A percentile compares a stretch with the other conserved stretches of the same genome.
Conservation (phyloP, 2,797 vertebrate species). For the Hirundo rustica region DNA sequence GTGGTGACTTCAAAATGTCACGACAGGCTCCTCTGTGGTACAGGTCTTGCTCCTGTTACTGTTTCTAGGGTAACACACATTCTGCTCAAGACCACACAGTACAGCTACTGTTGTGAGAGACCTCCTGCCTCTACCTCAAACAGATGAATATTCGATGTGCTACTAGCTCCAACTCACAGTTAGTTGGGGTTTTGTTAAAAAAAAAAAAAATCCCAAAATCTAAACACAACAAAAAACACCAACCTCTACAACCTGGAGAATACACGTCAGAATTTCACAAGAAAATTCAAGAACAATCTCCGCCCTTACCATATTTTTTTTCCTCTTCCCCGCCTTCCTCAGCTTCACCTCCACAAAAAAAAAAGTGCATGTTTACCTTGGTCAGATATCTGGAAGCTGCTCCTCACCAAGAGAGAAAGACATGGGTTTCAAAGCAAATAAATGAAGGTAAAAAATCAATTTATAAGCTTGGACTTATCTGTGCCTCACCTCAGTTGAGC, state of each 20-base stretch:
- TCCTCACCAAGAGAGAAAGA: neutral
- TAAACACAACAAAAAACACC: neutral
- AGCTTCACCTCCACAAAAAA: fast-evolving
- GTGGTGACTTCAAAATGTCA: neutral
- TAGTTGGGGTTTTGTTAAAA: neutral
- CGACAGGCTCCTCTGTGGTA: neutral
- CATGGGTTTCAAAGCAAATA: neutral
- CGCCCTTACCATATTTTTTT: fast-evolving
- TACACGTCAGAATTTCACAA: neutral
- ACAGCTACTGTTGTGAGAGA: neutral
- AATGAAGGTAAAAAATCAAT: neutral
- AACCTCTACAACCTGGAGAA: neutral
- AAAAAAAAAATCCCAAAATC: neutral
- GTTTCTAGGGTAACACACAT: neutral
- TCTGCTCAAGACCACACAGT: neutral
- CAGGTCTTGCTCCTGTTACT: neutral
- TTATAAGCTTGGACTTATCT: neutral
- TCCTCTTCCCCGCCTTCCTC: fast-evolving
- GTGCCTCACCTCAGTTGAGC: neutral
- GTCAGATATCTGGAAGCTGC: neutral
- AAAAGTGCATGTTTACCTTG: neutral
- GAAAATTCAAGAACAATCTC: neutral
- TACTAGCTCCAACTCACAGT: neutral
- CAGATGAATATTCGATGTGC: neutral
- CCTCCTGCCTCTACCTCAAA: neutral